Evolutionary conservation across 2,888 invertebrate genomes (phyloP).

Genomic region (Ormia ochracea): DNA sequence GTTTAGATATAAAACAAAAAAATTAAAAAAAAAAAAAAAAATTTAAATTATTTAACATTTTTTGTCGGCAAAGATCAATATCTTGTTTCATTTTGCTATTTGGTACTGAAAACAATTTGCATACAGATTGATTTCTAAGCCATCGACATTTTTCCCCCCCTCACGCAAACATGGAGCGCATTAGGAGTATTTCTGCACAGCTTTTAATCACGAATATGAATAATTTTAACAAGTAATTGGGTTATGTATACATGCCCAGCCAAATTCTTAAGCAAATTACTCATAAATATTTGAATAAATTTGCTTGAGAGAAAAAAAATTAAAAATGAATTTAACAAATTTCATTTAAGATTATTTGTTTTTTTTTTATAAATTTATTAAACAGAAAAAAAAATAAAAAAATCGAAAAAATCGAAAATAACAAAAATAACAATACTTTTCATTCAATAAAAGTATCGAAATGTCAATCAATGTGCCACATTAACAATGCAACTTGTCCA

Average conservation of each 20-base stretch:
- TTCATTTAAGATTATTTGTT: conserved; percentile 41
- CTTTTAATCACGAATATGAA: conserved; percentile 36
- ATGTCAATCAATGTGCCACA: conserved; percentile 61
- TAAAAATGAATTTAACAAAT: conserved; percentile 29
- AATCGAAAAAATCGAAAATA: too few species aligned
- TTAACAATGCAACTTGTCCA: conserved; percentile 60
- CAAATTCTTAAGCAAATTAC: conserved; percentile 21
- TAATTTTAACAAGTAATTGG: conserved; percentile 27
- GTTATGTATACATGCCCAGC: neutral
- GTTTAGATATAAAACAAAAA: conserved; percentile 21
- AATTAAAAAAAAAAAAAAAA: neutral
- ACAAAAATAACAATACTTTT: conserved; percentile 16
- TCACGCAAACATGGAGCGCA: conserved; percentile 6
- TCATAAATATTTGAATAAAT: conserved; percentile 1
- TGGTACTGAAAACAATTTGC: conserved; percentile 56
- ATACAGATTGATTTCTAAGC: conserved; percentile 56
- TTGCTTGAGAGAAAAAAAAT: neutral
- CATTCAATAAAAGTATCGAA: conserved; percentile 47
- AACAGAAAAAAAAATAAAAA: neutral
- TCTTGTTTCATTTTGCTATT: conserved; percentile 44
- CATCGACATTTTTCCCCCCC: conserved; percentile 28
- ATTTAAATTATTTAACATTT: conserved; percentile 52
- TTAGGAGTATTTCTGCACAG: conserved; percentile 12
- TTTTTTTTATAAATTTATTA: conserved; percentile 21
- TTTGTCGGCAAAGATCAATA: conserved; percentile 60